A percentile compares a stretch with the other conserved stretches of the same genome.
Conservation (phyloP, 2,797 vertebrate species). For the Chloroceryle inda region DNA sequence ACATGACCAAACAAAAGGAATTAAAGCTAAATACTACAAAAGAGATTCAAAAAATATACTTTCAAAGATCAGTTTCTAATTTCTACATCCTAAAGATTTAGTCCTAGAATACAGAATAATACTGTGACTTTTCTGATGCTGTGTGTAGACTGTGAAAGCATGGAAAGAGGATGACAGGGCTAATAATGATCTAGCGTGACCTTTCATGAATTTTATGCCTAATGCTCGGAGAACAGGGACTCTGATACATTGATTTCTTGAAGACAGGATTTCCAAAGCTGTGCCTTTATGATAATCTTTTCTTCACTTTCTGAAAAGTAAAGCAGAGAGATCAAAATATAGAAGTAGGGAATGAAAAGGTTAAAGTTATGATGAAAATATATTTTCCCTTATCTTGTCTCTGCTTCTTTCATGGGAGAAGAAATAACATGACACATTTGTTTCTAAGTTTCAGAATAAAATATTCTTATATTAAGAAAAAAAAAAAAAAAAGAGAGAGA, state of each 20-base stretch:
- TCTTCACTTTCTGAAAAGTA: background rate
- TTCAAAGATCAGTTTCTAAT: background rate
- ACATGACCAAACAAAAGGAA: background rate
- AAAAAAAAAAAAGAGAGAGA: background rate
- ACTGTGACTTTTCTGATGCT: background rate
- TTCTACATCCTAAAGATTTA: background rate
- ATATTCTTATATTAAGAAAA: background rate
- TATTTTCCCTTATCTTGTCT: background rate
- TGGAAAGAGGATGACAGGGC: background rate
- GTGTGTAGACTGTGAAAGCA: background rate
- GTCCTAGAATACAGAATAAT: background rate
- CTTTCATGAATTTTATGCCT: background rate
- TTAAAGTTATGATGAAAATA: background rate
- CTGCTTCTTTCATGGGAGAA: background rate
- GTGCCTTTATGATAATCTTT: background rate
- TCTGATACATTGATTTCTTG: background rate
- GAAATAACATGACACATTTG: background rate
- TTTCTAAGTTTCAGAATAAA: background rate
- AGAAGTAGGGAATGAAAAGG: background rate
- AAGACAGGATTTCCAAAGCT: background rate
- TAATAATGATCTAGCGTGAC: background rate
- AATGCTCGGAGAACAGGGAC: background rate
- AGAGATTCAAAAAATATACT: background rate
- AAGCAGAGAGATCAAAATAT: background rate
- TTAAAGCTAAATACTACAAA: background rate